These are phyloP conservation scores for Conus canariensis DNA, from an alignment of 2,888 invertebrate genomes.

Conservation along the genomic window DNA sequence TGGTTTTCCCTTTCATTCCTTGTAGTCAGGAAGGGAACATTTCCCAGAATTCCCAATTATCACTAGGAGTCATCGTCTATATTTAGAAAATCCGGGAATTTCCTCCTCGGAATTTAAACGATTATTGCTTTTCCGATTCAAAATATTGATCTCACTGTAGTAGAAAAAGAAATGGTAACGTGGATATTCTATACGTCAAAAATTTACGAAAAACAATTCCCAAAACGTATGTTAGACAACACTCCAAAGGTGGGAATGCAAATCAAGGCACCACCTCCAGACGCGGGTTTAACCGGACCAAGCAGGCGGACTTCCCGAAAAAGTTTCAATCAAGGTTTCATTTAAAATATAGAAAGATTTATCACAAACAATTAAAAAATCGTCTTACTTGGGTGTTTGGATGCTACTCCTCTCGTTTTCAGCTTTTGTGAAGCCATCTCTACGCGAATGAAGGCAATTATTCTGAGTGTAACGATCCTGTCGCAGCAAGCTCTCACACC, in stretches of 20 bases:
- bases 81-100: slow-evolving; percentile 41
- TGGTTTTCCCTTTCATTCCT: slow-evolving; percentile 13
- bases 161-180: neutral
- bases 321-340: neutral
- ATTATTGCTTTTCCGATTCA: neutral
- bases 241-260: neutral
- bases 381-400: slow-evolving; percentile 38
- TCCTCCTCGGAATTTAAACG: slow-evolving; percentile 9
- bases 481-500: neutral
- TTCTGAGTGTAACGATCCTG: neutral
- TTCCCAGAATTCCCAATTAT: slow-evolving; percentile 21
- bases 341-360: neutral
- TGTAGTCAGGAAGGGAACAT: neutral
- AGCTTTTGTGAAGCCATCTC: slow-evolving; percentile 36
- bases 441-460: neutral
- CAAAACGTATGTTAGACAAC: neutral
- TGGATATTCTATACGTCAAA: neutral
- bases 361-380: neutral
- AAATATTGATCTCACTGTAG: neutral
- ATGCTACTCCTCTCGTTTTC: slow-evolving; percentile 21
- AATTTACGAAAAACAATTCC: neutral
- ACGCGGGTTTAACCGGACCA: slow-evolving; percentile 20
- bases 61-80: slow-evolving; percentile 34
- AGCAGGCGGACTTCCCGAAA: slow-evolving; percentile 38
- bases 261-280: neutral